Conservation (phyloP, 2,113 vertebrate genomes). For the Lates calcarifer region DNA sequence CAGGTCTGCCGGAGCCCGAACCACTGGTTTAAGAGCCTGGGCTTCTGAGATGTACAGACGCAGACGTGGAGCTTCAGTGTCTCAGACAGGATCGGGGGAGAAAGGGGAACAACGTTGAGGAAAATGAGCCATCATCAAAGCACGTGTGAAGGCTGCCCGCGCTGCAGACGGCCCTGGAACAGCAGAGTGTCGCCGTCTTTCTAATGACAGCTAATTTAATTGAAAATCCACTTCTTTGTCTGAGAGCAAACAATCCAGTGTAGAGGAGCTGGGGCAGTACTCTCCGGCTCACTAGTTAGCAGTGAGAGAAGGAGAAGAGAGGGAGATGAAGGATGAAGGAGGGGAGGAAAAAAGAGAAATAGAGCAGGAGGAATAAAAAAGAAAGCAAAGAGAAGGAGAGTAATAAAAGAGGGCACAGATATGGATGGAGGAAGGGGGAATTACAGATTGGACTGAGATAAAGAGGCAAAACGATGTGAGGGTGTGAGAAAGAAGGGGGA, state of each 20-base stretch:
- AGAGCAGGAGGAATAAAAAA: constrained; percentile 37
- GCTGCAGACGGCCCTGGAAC: constrained; percentile 48
- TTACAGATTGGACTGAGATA: constrained; percentile 71
- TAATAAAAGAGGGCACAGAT: constrained; percentile 69
- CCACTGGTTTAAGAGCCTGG: constrained; percentile 20
- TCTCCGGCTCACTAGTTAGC: constrained; percentile 56
- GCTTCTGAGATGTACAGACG: constrained; percentile 22
- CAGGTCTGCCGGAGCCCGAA: constrained; percentile 25
- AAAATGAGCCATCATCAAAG: constrained; percentile 67
- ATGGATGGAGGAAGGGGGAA: constrained; percentile 54
- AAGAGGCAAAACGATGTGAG: constrained; percentile 66
- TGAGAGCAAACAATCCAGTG: constrained; percentile 72
- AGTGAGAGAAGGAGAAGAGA: not conserved
- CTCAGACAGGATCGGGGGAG: constrained; percentile 33
- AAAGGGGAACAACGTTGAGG: constrained; percentile 15
- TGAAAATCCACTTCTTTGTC: constrained; percentile 74
- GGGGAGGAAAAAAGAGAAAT: constrained; percentile 20
- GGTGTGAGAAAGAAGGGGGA: constrained; percentile 41
- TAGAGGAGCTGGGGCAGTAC: constrained; percentile 36
- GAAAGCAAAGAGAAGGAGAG: constrained; percentile 46
- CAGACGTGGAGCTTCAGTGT: constrained; percentile 20
- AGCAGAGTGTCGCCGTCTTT: constrained; percentile 45
- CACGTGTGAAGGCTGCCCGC: constrained; percentile 39
- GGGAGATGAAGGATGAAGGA: constrained; percentile 18
- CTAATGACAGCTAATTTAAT: constrained; percentile 76